Percentiles rank a stretch among this genome's conserved stretches.
phyloP scores from a whole-genome alignment of 1,140 invertebrate genomes.

The Drosophila azteca region DNA sequence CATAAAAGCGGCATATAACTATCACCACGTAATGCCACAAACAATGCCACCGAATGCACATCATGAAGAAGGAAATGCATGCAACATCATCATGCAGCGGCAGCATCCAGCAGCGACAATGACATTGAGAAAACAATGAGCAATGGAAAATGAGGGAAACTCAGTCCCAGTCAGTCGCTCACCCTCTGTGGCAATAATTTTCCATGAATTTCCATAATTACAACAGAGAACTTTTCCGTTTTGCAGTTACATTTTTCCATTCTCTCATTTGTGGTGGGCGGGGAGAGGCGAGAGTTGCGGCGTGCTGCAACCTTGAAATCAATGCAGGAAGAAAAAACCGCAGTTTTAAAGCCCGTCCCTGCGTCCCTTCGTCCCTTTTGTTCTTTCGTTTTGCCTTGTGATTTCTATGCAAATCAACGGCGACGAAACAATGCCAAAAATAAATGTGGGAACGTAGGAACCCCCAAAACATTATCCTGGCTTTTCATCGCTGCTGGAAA shows the following conservation, averaged over 20 bases:
- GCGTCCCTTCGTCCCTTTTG: conserved; percentile 4
- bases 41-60: conserved; percentile 62
- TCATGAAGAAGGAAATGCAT: conserved; percentile 57
- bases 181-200: conserved; percentile 62
- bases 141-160: conserved; percentile 17
- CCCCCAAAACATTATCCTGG: conserved; percentile 51
- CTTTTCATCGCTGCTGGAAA: conserved; percentile 37
- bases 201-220: conserved; percentile 73
- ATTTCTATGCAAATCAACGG: conserved; percentile 72
- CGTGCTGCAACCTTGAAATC: conserved; percentile 58
- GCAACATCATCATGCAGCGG: conserved; percentile 43
- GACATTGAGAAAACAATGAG: conserved; percentile 51
- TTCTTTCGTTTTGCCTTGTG: conserved; percentile 17
- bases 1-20: conserved; percentile 5
- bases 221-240: conserved; percentile 33
- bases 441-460: conserved; percentile 49
- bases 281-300: no score
- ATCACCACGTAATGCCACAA: conserved; percentile 62
- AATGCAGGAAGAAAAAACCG: not conserved
- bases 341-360: conserved; percentile 49
- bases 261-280: conserved; percentile 7
- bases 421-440: conserved; percentile 50
- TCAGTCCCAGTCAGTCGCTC: not conserved
- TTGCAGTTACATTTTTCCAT: not conserved
- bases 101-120: conserved; percentile 48